Percentiles rank a stretch among this genome's conserved stretches.
Conservation (phyloP, 2,888 invertebrate species). For the Drosophila pseudotakahashii region DNA sequence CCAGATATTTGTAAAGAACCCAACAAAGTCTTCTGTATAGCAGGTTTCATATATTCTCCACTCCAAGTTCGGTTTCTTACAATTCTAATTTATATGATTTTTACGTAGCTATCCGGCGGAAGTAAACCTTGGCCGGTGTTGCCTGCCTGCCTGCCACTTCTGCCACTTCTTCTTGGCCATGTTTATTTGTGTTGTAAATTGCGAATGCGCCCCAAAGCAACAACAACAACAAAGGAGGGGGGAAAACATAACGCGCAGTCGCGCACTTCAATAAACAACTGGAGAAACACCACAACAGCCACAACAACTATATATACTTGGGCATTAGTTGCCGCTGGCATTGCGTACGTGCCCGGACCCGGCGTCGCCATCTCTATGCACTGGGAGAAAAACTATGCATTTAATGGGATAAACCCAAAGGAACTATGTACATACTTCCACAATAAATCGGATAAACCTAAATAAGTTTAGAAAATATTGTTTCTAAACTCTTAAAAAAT, state of each 20-base stretch:
- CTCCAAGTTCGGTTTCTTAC: slow-evolving; percentile 23
- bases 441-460: no score
- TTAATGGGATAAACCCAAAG: background rate
- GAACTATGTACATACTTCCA: background rate
- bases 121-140: slow-evolving; percentile 64
- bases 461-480: no score
- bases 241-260: slow-evolving; percentile 56
- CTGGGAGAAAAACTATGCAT: slow-evolving; percentile 4
- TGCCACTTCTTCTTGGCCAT: slow-evolving; percentile 49
- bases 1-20: slow-evolving; percentile 21
- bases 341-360: slow-evolving; percentile 72
- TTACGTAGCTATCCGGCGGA: slow-evolving; percentile 80
- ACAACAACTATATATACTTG: slow-evolving; percentile 58
- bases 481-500: no score
- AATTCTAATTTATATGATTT: slow-evolving; percentile 71
- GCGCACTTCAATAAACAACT: slow-evolving; percentile 71
- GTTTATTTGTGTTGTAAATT: slow-evolving; percentile 76
- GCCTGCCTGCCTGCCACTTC: slow-evolving; percentile 9
- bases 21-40: background rate
- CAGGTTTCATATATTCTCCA: slow-evolving; percentile 14
- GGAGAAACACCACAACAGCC: slow-evolving; percentile 52
- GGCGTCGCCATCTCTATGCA: slow-evolving; percentile 66
- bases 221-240: slow-evolving; percentile 50
- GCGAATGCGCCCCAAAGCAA: slow-evolving; percentile 69
- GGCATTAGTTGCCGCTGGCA: slow-evolving; percentile 65